Base-by-base conservation (phyloP, 2,888 invertebrate genomes). In the Lepidochitona cinerea region DNA sequence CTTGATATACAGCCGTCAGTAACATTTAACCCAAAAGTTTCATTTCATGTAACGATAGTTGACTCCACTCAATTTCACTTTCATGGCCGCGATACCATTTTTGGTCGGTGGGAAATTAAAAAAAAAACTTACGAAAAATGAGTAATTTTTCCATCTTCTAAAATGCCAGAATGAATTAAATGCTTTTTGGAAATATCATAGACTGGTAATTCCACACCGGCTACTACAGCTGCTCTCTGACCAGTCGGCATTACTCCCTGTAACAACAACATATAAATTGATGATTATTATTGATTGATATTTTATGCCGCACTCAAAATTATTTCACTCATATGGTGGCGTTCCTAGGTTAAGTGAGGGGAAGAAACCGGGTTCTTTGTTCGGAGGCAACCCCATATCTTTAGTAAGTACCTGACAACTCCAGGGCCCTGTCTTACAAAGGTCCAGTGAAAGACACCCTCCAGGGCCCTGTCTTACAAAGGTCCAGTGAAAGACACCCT, bases 221-320 rank as follows among this genome's bases (percentile, higher is more conserved):
- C 97, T 87, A 97, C 96, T 53, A 97, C 93, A 14, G 96, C 97
- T 41, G 98, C 97, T 88, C 98, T 93, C 92, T 97, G 97, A 69
- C 96, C 95, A 70, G 97, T 98, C 23, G 97, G 96, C 33, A 95
- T 95, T 76, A 97, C 97, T 79, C 97, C 97, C 94, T 96, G 49
- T n/a, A 49, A 49, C 18, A 18, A 49, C 49, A 49, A 49, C 18
- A 18, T n/a, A 49, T 23, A 49, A 49, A 2, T n/a, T 49, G 3
- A 49, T 23, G 23, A 23, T 49, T 7, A 49, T 49, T 49, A 4
- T 7, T 2, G 49, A 49, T 49, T 49, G 49, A 49, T 49, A 23
- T 49, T 49, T 49, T 7, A 49, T 23, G 2, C 49, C 7, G 7
- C 7, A 49, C 7, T 49, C 49, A 49, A 49, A 1, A 49, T n/a